Base-by-base conservation (phyloP, 1,140 invertebrate species). In the Caenorhabditis briggsae region DNA sequence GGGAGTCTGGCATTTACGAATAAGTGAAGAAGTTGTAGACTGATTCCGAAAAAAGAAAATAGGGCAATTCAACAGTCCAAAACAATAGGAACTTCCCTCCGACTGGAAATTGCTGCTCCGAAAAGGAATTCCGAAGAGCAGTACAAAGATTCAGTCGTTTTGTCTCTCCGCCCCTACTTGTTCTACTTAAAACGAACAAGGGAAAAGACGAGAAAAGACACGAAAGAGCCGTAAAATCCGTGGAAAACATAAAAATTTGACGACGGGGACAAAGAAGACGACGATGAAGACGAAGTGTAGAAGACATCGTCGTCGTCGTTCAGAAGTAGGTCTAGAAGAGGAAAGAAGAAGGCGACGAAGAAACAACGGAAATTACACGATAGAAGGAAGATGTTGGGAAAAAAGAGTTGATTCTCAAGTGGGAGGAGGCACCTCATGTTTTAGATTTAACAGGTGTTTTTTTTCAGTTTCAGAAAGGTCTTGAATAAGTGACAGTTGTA, bases 211-310 rank as follows among this genome's bases (percentile, higher is more conserved):
- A 23, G 20, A 33, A 61, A 61, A 33, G n/a, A 58, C 16, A 58
- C 16, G 50, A 65, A 65, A 65, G 18, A 25, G 70, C 70, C 20
- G 46, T 78, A 78, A 78, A 78, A 50, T 78, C 70, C 70, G 70
- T 78, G 70, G 70, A 78, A 78, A 78, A 78, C 70, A 78, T 78
- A 78, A 78, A 70, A 78, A 78, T 78, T 78, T 78, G 70, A 78
- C 70, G 70, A 78, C 70, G 50, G 46, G 70, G 65, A 65, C 23
- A 65, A 65, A 65, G 61, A 65, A 65, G 61, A 25, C 16, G 58
- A 53, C 16, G 50, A 11, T 14, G 56, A 20, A 58, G 18, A 61
- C 33, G 33, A 33, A 33, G 33, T 33, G 33, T 33, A 25, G n/a
- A 46, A 70, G 64, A 46, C 14, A 41, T 70, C 64, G 64, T 70